phyloP scores from a whole-genome alignment of 2,888 invertebrate species.

The Stenodema calcarata region DNA sequence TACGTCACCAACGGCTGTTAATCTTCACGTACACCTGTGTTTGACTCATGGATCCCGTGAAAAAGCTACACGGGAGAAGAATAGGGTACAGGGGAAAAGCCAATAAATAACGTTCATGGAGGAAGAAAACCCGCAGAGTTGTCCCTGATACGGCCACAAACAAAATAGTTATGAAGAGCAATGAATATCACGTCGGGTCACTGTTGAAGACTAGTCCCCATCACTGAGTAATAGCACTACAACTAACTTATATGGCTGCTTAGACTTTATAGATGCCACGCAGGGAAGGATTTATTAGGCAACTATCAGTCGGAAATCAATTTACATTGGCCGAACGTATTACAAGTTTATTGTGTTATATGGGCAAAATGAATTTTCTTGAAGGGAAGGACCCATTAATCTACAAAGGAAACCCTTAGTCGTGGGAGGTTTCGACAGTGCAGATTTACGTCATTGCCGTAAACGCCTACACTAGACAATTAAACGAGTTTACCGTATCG shows the following conservation, averaged over 20 bases:
- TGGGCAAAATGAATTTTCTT: background rate
- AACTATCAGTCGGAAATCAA: background rate
- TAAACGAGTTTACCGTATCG: background rate
- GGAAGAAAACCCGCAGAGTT: background rate
- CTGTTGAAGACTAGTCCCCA: background rate
- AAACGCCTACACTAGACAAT: background rate
- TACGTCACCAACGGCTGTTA: background rate
- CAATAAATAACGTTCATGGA: background rate
- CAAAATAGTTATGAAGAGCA: background rate
- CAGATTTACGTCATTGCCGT: background rate
- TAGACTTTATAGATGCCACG: background rate
- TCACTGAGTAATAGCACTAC: background rate
- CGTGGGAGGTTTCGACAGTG: background rate
- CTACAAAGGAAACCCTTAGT: background rate
- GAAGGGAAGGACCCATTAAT: background rate
- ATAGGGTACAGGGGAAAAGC: background rate
- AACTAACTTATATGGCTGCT: background rate
- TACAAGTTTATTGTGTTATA: background rate
- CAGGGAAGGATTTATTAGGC: background rate
- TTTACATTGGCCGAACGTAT: background rate
- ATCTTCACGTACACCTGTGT: constrained; percentile 10
- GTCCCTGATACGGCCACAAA: background rate
- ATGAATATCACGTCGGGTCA: background rate
- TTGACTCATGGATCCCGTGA: background rate
- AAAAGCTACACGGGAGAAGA: background rate